Evolutionary conservation across 2,113 vertebrate species (phyloP), one percentile per base, ranked within the genome.

Genomic region (Brachyhypopomus occidentalis): DNA sequence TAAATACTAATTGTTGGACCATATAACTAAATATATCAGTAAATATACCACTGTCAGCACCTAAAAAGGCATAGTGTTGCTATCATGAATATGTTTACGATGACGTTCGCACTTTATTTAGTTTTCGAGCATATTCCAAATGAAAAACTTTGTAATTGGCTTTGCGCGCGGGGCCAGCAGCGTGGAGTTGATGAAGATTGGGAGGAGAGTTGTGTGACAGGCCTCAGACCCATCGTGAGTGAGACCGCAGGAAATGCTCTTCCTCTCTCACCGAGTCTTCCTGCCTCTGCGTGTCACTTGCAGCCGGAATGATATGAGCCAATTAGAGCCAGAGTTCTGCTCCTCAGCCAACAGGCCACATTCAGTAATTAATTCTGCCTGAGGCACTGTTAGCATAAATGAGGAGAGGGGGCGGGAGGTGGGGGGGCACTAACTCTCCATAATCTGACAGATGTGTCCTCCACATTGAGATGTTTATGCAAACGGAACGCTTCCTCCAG

Each of bases 281-380:
- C 72, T 74, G 78, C 81, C 75, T 83, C 74, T 25, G 36, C 70
- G 52, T 85, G 81, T 86, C 81, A 83, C 58, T 70, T 86, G 85
- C 84, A 82, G 80, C 76, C 83, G 78, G 85, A 76, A 87, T 83
- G 72, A 88, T 88, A 88, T 88, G 72, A 89, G 87, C 90, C 89
- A 92, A 90, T 93, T 92, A 92, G 86, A 90, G 90, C 88, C 80
- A 84, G 85, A 71, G 86, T 84, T 88, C 84, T 76, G 77, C 81
- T 85, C 67, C 84, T 83, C 84, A 77, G 69, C 75, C 80, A 82
- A 88, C 89, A 77, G 87, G 86, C 89, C 56, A 85, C 77, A 88
- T 75, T 67, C 72, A 70, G 80, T 93, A 92, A 92, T 93, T 90
- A 91, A 92, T 92, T 91, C 64, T 76, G 89, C 91, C 90, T 80